Evolutionary conservation across 2,888 invertebrate genomes (phyloP).

Genomic region (Limenitis camilla): DNA sequence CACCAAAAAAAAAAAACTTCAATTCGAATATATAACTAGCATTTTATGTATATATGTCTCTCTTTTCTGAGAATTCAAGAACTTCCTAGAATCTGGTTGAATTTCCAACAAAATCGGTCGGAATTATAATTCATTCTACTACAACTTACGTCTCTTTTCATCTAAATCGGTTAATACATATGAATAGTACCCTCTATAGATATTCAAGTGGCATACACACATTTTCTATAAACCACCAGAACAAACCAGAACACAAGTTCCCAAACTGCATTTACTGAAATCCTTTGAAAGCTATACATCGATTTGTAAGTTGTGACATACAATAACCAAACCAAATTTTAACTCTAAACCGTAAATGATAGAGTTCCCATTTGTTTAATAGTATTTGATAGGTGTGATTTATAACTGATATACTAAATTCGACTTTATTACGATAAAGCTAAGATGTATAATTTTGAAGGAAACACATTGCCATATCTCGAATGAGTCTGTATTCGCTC

Average conservation of each 20-base stretch:
- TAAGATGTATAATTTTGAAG: conserved; percentile 43
- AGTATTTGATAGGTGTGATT: conserved; percentile 49
- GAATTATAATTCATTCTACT: too few relatives aligned
- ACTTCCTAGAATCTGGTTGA: too few relatives aligned
- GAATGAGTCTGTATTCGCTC: conserved; percentile 60
- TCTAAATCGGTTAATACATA: neutral
- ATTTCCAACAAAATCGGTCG: too few relatives aligned
- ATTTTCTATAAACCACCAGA: conserved; percentile 17
- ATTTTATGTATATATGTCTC: too few relatives aligned
- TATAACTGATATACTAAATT: conserved; percentile 32
- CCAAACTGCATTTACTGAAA: conserved; percentile 44
- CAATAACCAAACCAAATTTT: neutral
- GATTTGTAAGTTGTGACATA: conserved; percentile 18
- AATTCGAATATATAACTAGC: too few relatives aligned
- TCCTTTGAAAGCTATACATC: conserved; percentile 47
- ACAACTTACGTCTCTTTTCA: too few relatives aligned
- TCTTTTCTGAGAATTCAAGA: too few relatives aligned
- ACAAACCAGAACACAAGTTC: conserved; percentile 25
- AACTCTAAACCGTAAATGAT: neutral
- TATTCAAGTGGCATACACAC: conserved; percentile 13
- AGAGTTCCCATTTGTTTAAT: conserved; percentile 36
- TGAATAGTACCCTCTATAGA: conserved; percentile 10
- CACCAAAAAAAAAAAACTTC: too few relatives aligned
- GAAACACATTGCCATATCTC: conserved; percentile 52
- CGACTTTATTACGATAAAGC: conserved; percentile 30